Evolutionary conservation across 2,797 vertebrate species (phyloP).

Genomic region (Pipistrellus kuhlii): DNA sequence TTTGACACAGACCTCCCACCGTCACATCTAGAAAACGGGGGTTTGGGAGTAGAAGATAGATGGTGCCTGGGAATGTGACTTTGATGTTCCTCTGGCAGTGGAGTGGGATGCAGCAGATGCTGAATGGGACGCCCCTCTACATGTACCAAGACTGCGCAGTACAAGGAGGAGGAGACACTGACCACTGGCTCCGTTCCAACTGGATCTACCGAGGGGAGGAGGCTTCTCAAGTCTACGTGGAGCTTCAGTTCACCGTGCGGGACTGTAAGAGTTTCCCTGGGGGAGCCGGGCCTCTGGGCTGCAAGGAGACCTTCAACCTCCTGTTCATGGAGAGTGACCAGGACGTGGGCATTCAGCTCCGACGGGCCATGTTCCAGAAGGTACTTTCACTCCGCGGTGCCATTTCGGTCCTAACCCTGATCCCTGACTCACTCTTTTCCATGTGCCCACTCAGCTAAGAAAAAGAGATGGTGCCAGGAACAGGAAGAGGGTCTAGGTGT

Average conservation of each 20-base stretch:
- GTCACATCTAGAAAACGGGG: not conserved
- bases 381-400: slow-evolving; percentile 29
- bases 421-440: not conserved
- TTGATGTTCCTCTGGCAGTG: slow-evolving; percentile 81
- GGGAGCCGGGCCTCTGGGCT: slow-evolving; percentile 83
- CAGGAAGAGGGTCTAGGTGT: not conserved
- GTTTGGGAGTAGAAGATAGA: not conserved
- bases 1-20: not conserved
- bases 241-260: slow-evolving; percentile 88
- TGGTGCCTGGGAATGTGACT: not conserved
- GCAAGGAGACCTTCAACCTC: slow-evolving; percentile 90
- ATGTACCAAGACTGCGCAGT: slow-evolving; percentile 89
- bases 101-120: slow-evolving; percentile 87
- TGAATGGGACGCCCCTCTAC: slow-evolving; percentile 87
- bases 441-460: not conserved
- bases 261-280: slow-evolving; percentile 89
- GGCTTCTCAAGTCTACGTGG: slow-evolving; percentile 84
- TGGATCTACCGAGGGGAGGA: slow-evolving; percentile 89
- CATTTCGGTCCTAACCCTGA: not conserved
- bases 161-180: slow-evolving; percentile 83
- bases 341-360: slow-evolving; percentile 89
- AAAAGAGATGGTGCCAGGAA: not conserved
- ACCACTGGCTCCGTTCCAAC: slow-evolving; percentile 90
- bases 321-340: slow-evolving; percentile 90
- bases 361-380: slow-evolving; percentile 87